Evolutionary conservation across 2,797 vertebrate genomes (phyloP).

Genomic region (Amblyraja radiata): DNA sequence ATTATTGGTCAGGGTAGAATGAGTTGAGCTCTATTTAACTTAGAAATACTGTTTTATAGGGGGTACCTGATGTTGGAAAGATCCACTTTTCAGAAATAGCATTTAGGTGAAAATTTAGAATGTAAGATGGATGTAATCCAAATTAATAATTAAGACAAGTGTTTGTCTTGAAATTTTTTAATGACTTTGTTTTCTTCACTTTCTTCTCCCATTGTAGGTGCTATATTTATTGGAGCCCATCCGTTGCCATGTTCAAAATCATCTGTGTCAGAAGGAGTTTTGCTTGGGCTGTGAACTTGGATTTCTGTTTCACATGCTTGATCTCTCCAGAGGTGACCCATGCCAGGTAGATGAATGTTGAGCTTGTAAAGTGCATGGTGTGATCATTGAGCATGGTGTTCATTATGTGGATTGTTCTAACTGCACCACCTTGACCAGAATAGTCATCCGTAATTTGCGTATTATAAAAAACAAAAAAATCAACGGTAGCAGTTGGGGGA

Average conservation of each 20-base stretch:
- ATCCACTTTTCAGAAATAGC: not conserved
- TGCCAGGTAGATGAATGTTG: constrained; percentile 72
- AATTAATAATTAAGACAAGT: too few species aligned
- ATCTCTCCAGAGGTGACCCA: constrained; percentile 89
- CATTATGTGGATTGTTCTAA: not conserved
- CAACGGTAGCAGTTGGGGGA: too few species aligned
- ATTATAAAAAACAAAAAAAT: not conserved
- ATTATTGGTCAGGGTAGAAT: not conserved
- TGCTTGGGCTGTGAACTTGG: constrained; percentile 94
- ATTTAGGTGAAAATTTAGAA: not conserved
- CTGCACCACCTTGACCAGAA: not conserved
- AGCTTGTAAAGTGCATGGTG: not conserved
- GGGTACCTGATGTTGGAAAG: not conserved
- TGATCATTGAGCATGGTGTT: not conserved
- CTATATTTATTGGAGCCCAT: constrained; percentile 93
- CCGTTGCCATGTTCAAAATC: constrained; percentile 89
- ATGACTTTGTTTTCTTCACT: not conserved
- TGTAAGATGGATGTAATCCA: not conserved
- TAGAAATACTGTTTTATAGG: not conserved
- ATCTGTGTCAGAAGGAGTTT: constrained; percentile 96
- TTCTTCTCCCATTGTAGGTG: constrained; percentile 58
- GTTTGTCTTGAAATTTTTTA: not conserved
- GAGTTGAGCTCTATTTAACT: not conserved
- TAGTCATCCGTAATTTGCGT: not conserved
- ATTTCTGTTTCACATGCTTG: constrained; percentile 95